A percentile compares a stretch with the other conserved stretches of the same genome.
Conservation (phyloP, 2,797 vertebrate genomes). For the Gambusia yucatana region DNA sequence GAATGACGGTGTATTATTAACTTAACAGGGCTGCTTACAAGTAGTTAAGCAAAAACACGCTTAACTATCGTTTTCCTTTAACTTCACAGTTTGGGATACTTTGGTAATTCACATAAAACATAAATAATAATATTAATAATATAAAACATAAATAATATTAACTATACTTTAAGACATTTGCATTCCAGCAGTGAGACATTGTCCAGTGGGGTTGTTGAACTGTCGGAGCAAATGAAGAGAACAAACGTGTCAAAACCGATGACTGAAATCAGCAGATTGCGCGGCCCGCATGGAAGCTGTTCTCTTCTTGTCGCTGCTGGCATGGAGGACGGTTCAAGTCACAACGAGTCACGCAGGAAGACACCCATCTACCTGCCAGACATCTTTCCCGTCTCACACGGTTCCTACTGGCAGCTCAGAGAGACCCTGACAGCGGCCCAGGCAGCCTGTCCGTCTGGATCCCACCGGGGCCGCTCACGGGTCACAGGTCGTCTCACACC, state of each 20-base stretch:
- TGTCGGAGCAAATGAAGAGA: constrained; percentile 3
- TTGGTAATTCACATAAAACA: neutral
- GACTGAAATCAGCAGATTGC: constrained; percentile 13
- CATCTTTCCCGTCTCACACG: constrained; percentile 36
- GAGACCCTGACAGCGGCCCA: constrained; percentile 33
- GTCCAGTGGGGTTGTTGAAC: neutral
- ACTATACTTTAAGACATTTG: neutral
- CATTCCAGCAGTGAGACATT: neutral
- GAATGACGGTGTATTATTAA: neutral
- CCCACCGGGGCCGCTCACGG: constrained; percentile 28
- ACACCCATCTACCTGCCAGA: constrained; percentile 43
- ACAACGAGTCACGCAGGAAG: constrained; percentile 54
- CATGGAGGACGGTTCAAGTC: constrained; percentile 27
- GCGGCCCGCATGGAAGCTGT: constrained; percentile 26
- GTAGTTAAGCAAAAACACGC: neutral
- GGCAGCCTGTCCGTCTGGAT: constrained; percentile 54
- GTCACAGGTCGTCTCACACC: constrained; percentile 57
- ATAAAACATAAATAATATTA: neutral
- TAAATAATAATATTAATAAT: neutral
- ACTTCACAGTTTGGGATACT: neutral
- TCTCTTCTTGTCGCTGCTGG: constrained; percentile 27
- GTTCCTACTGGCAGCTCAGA: constrained; percentile 37
- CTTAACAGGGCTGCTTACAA: neutral
- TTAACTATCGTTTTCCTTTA: neutral
- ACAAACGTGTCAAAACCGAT: neutral